Percentiles rank a stretch among this genome's conserved stretches.
Conservation (phyloP, 2,797 vertebrate species). For the Garrulus glandarius region DNA sequence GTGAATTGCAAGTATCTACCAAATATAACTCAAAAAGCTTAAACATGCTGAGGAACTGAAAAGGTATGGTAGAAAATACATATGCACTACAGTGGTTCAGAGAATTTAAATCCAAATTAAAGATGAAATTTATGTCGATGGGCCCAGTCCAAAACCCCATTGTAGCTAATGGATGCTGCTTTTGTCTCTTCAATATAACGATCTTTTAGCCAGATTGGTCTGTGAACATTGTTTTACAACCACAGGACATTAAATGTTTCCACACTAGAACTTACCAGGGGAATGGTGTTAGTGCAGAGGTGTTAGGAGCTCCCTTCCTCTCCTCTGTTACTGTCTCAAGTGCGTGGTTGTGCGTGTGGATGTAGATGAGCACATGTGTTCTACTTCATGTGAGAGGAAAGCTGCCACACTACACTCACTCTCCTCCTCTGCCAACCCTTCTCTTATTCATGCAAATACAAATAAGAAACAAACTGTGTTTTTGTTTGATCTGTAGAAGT, state of each 20-base stretch:
- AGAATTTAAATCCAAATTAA: not conserved
- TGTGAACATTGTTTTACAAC: not conserved
- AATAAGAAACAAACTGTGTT: not conserved
- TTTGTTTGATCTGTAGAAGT: not conserved
- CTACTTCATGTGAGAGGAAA: not conserved
- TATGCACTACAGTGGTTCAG: not conserved
- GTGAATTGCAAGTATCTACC: not conserved
- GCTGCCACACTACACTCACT: not conserved
- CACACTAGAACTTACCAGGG: not conserved
- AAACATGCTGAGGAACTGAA: not conserved
- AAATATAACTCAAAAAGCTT: slow-evolving; percentile 20
- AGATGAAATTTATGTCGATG: not conserved
- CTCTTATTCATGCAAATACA: not conserved
- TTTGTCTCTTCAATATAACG: not conserved
- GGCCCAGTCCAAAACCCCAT: not conserved
- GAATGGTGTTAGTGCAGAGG: not conserved
- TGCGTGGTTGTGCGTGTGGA: not conserved
- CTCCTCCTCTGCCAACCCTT: not conserved
- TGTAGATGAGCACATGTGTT: too few species aligned
- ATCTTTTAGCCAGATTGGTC: not conserved
- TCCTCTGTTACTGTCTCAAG: not conserved
- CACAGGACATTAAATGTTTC: not conserved
- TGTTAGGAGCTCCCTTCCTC: not conserved
- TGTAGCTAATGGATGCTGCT: not conserved
- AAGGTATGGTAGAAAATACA: not conserved